Evolutionary conservation across 1,140 invertebrate species (phyloP), one percentile per base, ranked within the genome.

Genomic region (Zaprionus tsacasi): DNA sequence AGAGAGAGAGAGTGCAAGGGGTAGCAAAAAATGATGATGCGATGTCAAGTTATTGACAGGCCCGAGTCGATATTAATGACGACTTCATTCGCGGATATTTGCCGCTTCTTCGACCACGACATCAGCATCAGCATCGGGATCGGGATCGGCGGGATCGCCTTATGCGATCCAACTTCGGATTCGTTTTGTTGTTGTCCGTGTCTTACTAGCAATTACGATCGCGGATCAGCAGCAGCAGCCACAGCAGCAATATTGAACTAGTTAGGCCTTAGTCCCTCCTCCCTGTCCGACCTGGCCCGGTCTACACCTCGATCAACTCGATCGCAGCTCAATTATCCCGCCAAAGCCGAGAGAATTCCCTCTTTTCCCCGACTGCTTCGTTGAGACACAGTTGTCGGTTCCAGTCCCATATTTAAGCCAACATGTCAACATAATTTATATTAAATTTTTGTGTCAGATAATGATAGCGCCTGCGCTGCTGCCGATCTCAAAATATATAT

Each of bases 401-500:
- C 21, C 60, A 79, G 73, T 58, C 76, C 65, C 81, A 85, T 85
- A 83, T 91, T 91, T 88, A 89, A 88, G 82, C 88, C 88, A 80
- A 88, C 81, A 91, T 91, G 88, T 91, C 88, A 91, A 91, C 88
- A 91, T 91, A 91, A 91, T 91, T 91, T 91, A 91, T 91, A 91
- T 91, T 91, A 91, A 91, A 88, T 88, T 91, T 91, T 80, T 88
- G 83, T 85, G 83, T 91, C 88, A 91, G 88, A 91, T 88, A 91
- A 91, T 91, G 88, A 91, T 91, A 91, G 89, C 88, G 88, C 81
- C 83, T 82, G 77, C 40, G 40, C 77, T 82, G 82, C 69, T 82
- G 82, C 69, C 69, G 74, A 77, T 71, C 58, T 52, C 61, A 65
- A 64, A 52, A 78, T 56, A 78, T 71, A 64, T 71, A 64, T 71